These are phyloP conservation scores for Orius insidiosus DNA, from an alignment of 1,140 invertebrate species.

Conservation along the genomic window DNA sequence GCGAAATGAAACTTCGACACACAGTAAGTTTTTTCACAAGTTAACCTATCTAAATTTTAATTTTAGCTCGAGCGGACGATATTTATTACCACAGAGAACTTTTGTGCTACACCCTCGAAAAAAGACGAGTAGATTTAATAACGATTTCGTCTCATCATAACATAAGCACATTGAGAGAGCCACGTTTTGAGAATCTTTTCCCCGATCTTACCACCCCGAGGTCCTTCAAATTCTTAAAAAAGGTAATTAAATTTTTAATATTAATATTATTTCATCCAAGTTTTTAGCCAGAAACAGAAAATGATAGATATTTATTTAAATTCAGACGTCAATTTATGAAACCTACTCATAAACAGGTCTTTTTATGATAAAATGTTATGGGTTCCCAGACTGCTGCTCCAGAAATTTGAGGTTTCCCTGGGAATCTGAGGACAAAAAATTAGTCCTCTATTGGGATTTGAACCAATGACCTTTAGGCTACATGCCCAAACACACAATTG, in stretches of 20 bases:
- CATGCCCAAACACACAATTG: too few species aligned
- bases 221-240: conserved; percentile 59
- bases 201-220: conserved; percentile 44
- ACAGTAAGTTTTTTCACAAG: conserved; percentile 8
- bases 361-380: too few species aligned
- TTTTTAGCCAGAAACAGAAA: too few species aligned
- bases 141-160: conserved; percentile 74
- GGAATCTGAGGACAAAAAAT: too few species aligned
- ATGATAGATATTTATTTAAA: too few species aligned
- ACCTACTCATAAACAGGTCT: too few species aligned
- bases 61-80: conserved; percentile 30
- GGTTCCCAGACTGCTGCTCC: too few species aligned
- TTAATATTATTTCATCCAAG: not conserved
- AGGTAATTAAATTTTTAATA: conserved; percentile 30
- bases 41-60: too few species aligned
- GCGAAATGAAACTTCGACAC: not conserved
- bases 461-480: too few species aligned
- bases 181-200: conserved; percentile 57
- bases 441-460: too few species aligned
- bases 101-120: conserved; percentile 65
- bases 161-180: conserved; percentile 50
- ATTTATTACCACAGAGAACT: conserved; percentile 78
- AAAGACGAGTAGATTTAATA: conserved; percentile 64
- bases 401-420: too few species aligned
- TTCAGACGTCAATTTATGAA: too few species aligned